Conservation (phyloP, 1,140 invertebrate species). For the Lethocerus indicus region DNA sequence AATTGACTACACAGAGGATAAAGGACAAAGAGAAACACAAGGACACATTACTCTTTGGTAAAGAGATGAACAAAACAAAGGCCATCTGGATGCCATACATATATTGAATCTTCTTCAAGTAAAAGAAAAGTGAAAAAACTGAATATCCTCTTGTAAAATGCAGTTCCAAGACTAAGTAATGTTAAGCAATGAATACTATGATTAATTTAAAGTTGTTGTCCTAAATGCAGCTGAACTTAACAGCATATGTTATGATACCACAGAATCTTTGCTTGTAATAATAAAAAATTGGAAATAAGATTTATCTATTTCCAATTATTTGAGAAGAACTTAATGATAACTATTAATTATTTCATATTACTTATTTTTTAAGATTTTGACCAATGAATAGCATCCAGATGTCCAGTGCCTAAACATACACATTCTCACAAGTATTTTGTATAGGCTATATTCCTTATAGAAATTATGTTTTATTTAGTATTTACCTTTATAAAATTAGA, state of each 20-base stretch:
- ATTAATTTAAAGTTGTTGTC: no score
- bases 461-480: constrained; percentile 8
- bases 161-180: no score
- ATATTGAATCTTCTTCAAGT: background rate
- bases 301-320: no score
- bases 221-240: no score
- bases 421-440: constrained; percentile 9
- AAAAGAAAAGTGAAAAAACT: constrained; percentile 3
- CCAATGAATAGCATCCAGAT: constrained; percentile 11
- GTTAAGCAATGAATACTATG: no score
- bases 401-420: constrained; percentile 12
- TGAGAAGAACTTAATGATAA: no score
- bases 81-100: constrained; percentile 13
- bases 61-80: constrained; percentile 14
- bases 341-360: constrained; percentile 4
- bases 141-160: no score
- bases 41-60: constrained; percentile 18
- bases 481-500: constrained; percentile 7
- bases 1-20: constrained; percentile 66
- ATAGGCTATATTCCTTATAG: constrained; percentile 8
- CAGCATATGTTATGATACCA: no score
- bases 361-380: background rate
- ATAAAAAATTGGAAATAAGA: no score
- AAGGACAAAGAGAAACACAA: constrained; percentile 20
- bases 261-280: no score